These are phyloP conservation scores for Phocoena phocoena DNA, from an alignment of 2,113 vertebrate genomes.

Conservation along the genomic window DNA sequence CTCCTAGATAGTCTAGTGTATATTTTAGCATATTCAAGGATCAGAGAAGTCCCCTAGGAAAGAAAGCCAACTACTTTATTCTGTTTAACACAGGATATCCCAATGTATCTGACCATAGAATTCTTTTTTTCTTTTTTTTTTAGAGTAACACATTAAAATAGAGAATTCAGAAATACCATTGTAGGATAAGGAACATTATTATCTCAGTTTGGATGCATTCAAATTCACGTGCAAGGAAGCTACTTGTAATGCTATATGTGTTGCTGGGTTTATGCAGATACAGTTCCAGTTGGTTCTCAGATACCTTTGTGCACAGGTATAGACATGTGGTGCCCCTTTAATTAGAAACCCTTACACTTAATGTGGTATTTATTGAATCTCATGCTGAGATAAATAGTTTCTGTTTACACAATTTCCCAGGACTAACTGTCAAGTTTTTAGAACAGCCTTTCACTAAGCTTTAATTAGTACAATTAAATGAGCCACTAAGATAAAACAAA, in stretches of 20 bases:
- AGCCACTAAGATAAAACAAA: constrained; percentile 56
- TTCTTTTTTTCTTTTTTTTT: not conserved
- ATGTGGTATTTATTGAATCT: constrained; percentile 56
- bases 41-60: not conserved
- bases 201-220: not conserved
- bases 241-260: not conserved
- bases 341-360: constrained; percentile 58
- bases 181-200: not conserved
- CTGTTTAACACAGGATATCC: constrained; percentile 12
- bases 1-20: not conserved
- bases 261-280: not conserved
- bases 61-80: not conserved
- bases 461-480: constrained; percentile 61
- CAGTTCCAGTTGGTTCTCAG: not conserved
- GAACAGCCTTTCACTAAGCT: constrained; percentile 29
- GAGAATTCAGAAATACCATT: not conserved
- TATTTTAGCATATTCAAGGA: not conserved
- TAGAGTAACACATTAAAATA: not conserved
- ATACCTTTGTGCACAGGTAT: not conserved
- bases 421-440: constrained; percentile 64
- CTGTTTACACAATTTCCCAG: constrained; percentile 53
- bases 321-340: not conserved
- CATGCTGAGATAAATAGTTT: constrained; percentile 63
- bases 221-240: not conserved
- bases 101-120: not conserved